These are phyloP conservation scores for Abrostola tripartita DNA, from an alignment of 2,888 invertebrate genomes.

Conservation along the genomic window DNA sequence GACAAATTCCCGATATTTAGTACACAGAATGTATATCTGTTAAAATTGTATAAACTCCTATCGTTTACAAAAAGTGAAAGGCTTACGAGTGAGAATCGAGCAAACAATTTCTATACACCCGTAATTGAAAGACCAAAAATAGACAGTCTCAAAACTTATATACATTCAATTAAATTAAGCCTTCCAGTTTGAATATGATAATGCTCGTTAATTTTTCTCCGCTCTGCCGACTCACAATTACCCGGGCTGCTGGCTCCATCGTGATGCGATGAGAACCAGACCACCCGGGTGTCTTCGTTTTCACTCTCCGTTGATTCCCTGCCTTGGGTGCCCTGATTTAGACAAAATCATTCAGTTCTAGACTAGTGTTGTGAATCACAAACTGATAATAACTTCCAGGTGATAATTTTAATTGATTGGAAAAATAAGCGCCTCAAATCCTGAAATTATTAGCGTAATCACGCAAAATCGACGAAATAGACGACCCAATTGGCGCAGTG, in stretches of 20 bases:
- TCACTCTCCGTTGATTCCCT: constrained; percentile 57
- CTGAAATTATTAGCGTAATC: not conserved
- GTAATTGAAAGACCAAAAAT: constrained; percentile 43
- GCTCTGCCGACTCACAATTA: constrained; percentile 75
- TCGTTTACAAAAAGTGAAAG: not conserved
- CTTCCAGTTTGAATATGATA: constrained; percentile 69
- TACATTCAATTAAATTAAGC: constrained; percentile 57
- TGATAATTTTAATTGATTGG: too few relatives aligned
- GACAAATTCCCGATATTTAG: too few relatives aligned
- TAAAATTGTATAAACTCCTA: not conserved
- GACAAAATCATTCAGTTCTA: constrained; percentile 57
- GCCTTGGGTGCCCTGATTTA: constrained; percentile 58
- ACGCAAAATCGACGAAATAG: too few relatives aligned
- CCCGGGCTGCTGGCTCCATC: constrained; percentile 61
- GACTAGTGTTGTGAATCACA: constrained; percentile 36
- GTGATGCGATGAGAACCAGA: constrained; percentile 62
- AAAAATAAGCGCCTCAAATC: not conserved
- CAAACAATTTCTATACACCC: constrained; percentile 19
- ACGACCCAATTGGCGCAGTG: too few relatives aligned
- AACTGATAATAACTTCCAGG: constrained; percentile 25
- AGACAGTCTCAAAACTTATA: constrained; percentile 49
- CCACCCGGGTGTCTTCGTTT: constrained; percentile 63
- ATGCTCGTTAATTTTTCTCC: constrained; percentile 73
- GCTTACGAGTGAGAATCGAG: not conserved
- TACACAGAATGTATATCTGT: too few relatives aligned